Conservation (phyloP, 2,797 vertebrate genomes). For the Peromyscus nudipes region DNA sequence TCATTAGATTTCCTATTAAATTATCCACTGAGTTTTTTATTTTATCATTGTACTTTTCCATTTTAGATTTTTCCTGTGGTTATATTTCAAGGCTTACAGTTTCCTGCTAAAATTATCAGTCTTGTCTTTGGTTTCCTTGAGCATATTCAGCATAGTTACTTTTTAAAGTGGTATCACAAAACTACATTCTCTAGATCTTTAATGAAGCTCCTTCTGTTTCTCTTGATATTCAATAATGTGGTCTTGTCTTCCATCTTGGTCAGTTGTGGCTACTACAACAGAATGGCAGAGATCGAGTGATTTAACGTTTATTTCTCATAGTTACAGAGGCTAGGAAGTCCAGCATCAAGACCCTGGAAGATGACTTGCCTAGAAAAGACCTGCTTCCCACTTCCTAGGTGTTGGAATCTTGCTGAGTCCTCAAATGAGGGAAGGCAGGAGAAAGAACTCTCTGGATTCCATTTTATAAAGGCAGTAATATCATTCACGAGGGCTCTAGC, state of each 20-base stretch:
- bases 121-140: constrained; percentile 56
- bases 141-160: neutral
- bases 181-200: neutral
- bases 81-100: constrained; percentile 11
- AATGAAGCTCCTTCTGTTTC: constrained; percentile 30
- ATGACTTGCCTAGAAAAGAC: neutral
- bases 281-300: neutral
- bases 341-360: constrained; percentile 17
- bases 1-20: neutral
- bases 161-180: neutral
- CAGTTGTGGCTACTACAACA: neutral
- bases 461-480: neutral
- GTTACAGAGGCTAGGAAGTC: neutral
- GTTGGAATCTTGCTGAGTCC: neutral
- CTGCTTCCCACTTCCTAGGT: neutral
- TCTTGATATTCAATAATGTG: constrained; percentile 38
- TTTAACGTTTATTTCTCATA: constrained; percentile 46
- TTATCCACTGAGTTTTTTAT: constrained; percentile 23
- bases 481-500: neutral
- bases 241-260: neutral
- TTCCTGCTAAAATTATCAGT: constrained; percentile 7
- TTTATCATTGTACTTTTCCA: constrained; percentile 43
- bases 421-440: neutral
- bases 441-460: neutral
- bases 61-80: neutral